These are phyloP conservation scores for Mactra quadrangularis DNA, from an alignment of 1,140 invertebrate species.

Conservation along the genomic window DNA sequence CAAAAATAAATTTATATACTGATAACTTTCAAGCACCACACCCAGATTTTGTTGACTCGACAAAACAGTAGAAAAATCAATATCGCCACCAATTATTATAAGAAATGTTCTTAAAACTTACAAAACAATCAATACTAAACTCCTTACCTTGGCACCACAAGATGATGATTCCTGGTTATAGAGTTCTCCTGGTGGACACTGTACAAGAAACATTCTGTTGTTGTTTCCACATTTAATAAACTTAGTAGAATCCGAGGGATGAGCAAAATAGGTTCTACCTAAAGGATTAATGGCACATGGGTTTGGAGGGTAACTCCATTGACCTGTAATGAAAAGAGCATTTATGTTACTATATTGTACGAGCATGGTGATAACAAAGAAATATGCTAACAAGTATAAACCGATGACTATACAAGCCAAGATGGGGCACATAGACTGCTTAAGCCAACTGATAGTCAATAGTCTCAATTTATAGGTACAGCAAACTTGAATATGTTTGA, in stretches of 20 bases:
- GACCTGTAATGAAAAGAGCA: neutral
- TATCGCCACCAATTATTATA: too few species aligned
- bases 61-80: too few species aligned
- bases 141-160: too few species aligned
- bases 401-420: neutral
- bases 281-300: slow-evolving; percentile 31
- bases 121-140: too few species aligned
- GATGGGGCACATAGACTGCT: neutral
- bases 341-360: neutral
- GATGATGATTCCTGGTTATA: slow-evolving; percentile 47
- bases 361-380: neutral
- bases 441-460: neutral
- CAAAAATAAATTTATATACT: too few species aligned
- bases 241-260: slow-evolving; percentile 51
- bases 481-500: neutral
- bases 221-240: slow-evolving; percentile 63
- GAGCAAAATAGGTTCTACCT: slow-evolving; percentile 24
- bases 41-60: too few species aligned
- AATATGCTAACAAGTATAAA: neutral
- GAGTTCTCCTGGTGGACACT: slow-evolving; percentile 53
- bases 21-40: too few species aligned
- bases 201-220: slow-evolving; percentile 55
- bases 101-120: too few species aligned
- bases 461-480: neutral
- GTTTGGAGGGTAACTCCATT: slow-evolving; percentile 16